A percentile compares a stretch with the other conserved stretches of the same genome.
These are phyloP conservation scores for Holothuria glaberrima DNA, from an alignment of 35 echinoderm and acorn worm species.

Conservation along the genomic window DNA sequence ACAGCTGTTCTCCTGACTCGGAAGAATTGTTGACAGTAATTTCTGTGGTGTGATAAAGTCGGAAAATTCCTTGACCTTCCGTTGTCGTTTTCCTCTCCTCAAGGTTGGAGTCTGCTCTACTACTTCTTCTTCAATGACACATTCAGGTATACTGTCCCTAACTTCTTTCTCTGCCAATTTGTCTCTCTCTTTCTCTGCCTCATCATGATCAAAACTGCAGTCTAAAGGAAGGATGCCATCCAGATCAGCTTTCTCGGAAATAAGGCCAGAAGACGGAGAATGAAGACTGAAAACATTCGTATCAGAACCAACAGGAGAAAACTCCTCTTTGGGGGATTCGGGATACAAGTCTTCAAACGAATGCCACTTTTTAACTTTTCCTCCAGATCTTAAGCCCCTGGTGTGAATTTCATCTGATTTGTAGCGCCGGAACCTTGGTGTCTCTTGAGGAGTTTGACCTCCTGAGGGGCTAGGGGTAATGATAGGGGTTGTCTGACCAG, in stretches of 20 bases:
- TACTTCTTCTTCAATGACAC: not conserved
- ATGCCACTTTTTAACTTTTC: slow-evolving; percentile 59
- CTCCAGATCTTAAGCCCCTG: slow-evolving; percentile 9
- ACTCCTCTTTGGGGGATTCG: slow-evolving; percentile 6
- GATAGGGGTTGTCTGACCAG: not conserved
- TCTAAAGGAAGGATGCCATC: slow-evolving; percentile 85
- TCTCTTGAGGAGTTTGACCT: slow-evolving; percentile 32
- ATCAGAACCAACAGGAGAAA: not conserved
- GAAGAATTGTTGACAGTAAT: not conserved
- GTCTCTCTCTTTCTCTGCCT: not conserved
- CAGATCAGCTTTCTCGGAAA: slow-evolving; percentile 74
- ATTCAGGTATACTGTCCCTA: not conserved
- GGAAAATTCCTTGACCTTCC: slow-evolving; percentile 33
- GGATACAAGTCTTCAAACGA: slow-evolving; percentile 33
- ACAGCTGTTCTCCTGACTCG: not conserved
- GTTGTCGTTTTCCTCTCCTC: slow-evolving; percentile 35
- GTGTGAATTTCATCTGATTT: slow-evolving; percentile 72
- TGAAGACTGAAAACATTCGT: not conserved
- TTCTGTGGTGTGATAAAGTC: slow-evolving; percentile 42
- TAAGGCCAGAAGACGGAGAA: not conserved
- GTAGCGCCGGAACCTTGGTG: slow-evolving; percentile 62
- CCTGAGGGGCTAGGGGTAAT: slow-evolving; percentile 26
- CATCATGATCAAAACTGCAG: slow-evolving; percentile 46
- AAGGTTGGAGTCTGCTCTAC: not conserved
- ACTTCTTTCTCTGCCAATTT: not conserved